Evolutionary conservation across 1,140 invertebrate species (phyloP).

Genomic region (Mamestra configurata): DNA sequence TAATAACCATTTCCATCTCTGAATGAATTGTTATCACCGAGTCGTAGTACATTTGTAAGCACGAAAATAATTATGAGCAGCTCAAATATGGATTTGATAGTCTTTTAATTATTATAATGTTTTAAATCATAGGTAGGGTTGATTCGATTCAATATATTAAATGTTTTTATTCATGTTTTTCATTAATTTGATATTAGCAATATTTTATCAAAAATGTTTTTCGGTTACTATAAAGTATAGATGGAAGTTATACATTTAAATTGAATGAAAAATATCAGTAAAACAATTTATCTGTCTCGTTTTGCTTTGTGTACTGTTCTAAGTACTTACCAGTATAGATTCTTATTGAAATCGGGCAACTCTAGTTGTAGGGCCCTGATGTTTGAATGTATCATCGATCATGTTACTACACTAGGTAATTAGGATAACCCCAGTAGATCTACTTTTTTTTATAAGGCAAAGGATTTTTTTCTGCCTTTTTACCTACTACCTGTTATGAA

Average conservation of each 20-base stretch:
- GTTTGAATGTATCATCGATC: slow-evolving; percentile 14
- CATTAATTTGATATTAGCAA: not conserved
- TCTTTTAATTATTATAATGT: not conserved
- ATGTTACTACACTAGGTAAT: not conserved
- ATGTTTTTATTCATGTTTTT: not conserved
- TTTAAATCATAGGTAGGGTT: not conserved
- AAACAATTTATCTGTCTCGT: too few relatives aligned
- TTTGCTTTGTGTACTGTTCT: slow-evolving; percentile 10
- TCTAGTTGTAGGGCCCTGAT: slow-evolving; percentile 8
- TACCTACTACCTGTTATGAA: too few relatives aligned
- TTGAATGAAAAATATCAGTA: not conserved
- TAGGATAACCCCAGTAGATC: not conserved
- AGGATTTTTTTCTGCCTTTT: not conserved
- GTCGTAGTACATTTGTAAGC: not conserved
- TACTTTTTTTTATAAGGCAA: not conserved
- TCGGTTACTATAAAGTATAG: not conserved
- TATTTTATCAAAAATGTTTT: not conserved
- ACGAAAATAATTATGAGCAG: slow-evolving; percentile 5
- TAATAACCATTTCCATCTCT: not conserved
- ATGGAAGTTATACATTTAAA: too few relatives aligned
- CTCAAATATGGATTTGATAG: not conserved
- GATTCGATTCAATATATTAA: not conserved
- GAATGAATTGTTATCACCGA: not conserved
- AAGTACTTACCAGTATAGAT: slow-evolving; percentile 25
- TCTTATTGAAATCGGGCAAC: not conserved